Base-by-base conservation (phyloP, 2,113 vertebrate species). In the Pleuronectes platessa region DNA sequence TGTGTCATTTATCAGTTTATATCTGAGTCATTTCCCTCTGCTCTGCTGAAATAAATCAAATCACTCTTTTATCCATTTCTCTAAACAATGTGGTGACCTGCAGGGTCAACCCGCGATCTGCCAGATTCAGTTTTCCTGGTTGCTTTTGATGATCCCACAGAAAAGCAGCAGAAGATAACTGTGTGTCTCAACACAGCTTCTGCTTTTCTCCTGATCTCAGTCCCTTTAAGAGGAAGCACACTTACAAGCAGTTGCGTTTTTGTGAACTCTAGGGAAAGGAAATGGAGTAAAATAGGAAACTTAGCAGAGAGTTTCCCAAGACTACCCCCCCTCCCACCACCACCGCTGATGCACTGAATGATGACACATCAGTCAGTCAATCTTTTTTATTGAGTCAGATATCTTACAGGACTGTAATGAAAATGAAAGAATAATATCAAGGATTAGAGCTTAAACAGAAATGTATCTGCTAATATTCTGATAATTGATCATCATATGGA, bases 81-180 rank as follows among this genome's bases (percentile, higher is more conserved):
- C 70, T 21, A 71, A 27, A 42, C 71, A 72, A 20, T 24, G 5
- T 17, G 69, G 31, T 31, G 31, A 31, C 31, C 72, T 63, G 3
- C 23, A 21, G 37, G 78, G 63, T 89, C 24, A 80, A 55, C 77
- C 62, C 8, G 31, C 70, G 26, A 81, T 60, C 71, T 78, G 76
- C 82, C 17, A 74, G 74, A 74, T 68, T 59, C 26, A 56, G 77
- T 86, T 81, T 87, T 18, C 14, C 45, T 47, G 75, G 21, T 62
- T 67, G 79, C 60, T 88, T 83, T 85, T 86, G 85, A 88, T 89
- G 87, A 89, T 64, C 14, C 21, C 73, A 73, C 84, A 79, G 21
- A 90, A 81, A 17, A 8, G 23, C 15, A 17, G 17, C 66, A 56
- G 59, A 78, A 74, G 71, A 75, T 83, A 47, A 78, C 10, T 11